A percentile compares a stretch with the other conserved stretches of the same genome.
phyloP scores from a whole-genome alignment of 2,888 invertebrate species.

The Molorchus minor region DNA sequence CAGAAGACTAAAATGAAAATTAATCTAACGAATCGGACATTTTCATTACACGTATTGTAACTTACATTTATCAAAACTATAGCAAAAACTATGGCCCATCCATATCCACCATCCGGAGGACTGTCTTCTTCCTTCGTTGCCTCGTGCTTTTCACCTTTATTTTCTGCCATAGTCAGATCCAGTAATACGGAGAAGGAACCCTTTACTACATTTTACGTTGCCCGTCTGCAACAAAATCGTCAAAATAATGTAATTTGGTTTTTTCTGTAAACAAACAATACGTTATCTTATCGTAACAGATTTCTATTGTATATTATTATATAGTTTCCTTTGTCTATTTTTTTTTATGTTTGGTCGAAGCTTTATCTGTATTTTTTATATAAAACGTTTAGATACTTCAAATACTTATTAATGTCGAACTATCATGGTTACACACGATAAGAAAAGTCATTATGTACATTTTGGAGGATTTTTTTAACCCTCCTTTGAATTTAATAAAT shows the following conservation, averaged over 20 bases:
- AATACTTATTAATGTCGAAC: too few species aligned
- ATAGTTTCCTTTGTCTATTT: too few species aligned
- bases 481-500: too few species aligned
- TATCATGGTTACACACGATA: too few species aligned
- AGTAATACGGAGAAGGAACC: not conserved
- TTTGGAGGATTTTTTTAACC: too few species aligned
- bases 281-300: not conserved
- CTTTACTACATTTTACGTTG: not conserved
- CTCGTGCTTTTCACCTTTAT: not conserved
- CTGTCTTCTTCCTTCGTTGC: constrained; percentile 30
- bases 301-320: too few species aligned
- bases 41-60: too few species aligned
- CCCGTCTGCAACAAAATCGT: not conserved
- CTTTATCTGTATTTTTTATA: not conserved
- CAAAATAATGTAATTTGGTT: too few species aligned
- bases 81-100: constrained; percentile 63
- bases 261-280: not conserved
- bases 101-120: constrained; percentile 65
- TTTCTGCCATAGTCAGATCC: too few species aligned
- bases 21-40: too few species aligned
- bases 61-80: constrained; percentile 63
- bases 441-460: too few species aligned
- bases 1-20: constrained; percentile 54
- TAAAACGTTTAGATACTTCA: too few species aligned
- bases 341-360: not conserved